Evolutionary conservation across 2,113 vertebrate genomes (phyloP).

Genomic region (Tyrannus savana): DNA sequence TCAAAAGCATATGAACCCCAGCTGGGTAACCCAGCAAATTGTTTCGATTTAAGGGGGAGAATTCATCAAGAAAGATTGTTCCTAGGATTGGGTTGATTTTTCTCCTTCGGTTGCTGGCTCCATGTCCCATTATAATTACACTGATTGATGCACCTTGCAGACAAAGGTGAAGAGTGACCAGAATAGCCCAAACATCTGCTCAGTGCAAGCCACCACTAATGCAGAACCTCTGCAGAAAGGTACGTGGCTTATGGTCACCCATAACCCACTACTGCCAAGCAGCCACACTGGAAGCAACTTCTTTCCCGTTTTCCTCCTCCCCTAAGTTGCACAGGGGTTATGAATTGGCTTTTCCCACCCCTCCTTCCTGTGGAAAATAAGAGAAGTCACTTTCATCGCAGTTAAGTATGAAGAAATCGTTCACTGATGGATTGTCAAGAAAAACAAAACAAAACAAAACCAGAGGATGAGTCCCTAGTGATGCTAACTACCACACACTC

Average conservation of each 20-base stretch:
- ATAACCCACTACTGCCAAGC: constrained; percentile 20
- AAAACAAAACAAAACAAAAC: neutral
- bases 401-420: neutral
- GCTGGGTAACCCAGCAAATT: constrained; percentile 97
- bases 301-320: neutral
- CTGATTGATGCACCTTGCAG: constrained; percentile 83
- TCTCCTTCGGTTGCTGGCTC: constrained; percentile 82
- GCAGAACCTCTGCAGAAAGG: constrained; percentile 55
- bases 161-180: constrained; percentile 83
- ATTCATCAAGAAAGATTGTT: constrained; percentile 97
- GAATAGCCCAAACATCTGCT: constrained; percentile 77
- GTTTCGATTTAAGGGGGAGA: constrained; percentile 93
- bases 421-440: neutral
- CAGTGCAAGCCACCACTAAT: constrained; percentile 55
- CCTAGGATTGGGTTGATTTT: constrained; percentile 89
- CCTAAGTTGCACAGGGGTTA: neutral
- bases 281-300: constrained; percentile 24
- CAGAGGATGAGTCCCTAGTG: neutral
- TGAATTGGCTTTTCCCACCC: neutral
- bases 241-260: constrained; percentile 1
- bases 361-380: neutral
- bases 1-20: constrained; percentile 99
- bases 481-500: neutral
- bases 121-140: constrained; percentile 82
- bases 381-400: neutral